These are phyloP conservation scores for Rhadinocentrus ornatus DNA, from an alignment of 2,797 vertebrate genomes.

Conservation along the genomic window DNA sequence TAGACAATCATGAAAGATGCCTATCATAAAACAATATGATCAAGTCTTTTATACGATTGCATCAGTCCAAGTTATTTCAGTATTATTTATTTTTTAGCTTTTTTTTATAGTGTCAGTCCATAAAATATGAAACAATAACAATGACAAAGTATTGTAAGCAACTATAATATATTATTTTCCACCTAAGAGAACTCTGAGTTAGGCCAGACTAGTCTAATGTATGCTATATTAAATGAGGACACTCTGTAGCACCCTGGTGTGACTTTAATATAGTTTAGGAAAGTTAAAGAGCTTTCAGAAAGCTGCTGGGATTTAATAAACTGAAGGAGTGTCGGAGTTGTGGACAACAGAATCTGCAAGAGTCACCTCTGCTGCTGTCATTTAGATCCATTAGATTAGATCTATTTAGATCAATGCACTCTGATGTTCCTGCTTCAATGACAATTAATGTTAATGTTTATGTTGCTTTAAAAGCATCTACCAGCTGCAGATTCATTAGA, in stretches of 20 bases:
- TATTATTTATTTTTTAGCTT: not conserved
- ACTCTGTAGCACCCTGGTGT: not conserved
- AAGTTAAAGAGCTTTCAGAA: not conserved
- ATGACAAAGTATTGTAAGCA: slow-evolving; percentile 10
- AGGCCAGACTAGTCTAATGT: not conserved
- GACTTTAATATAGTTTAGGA: slow-evolving; percentile 7
- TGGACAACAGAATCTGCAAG: slow-evolving; percentile 11
- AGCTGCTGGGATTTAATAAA: slow-evolving; percentile 11
- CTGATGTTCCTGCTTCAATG: slow-evolving; percentile 7
- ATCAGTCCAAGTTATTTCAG: slow-evolving; percentile 1
- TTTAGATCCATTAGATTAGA: slow-evolving; percentile 19
- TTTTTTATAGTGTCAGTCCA: slow-evolving; percentile 7
- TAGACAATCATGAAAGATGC: slow-evolving; percentile 1
- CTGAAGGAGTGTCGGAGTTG: not conserved
- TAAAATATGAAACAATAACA: slow-evolving; percentile 20
- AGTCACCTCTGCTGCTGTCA: slow-evolving; percentile 8
- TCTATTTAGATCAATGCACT: slow-evolving; percentile 17
- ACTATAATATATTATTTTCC: slow-evolving; percentile 8
- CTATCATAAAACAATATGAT: slow-evolving; percentile 3
- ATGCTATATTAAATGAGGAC: not conserved
- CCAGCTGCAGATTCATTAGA: slow-evolving; percentile 15
- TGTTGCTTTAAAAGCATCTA: slow-evolving; percentile 11
- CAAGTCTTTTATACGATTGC: not conserved
- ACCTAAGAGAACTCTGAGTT: slow-evolving; percentile 9
- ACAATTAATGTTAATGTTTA: slow-evolving; percentile 15